Percentiles rank a stretch among this genome's conserved stretches.
Conservation (phyloP, 2,888 invertebrate genomes). For the Agrochola lota region DNA sequence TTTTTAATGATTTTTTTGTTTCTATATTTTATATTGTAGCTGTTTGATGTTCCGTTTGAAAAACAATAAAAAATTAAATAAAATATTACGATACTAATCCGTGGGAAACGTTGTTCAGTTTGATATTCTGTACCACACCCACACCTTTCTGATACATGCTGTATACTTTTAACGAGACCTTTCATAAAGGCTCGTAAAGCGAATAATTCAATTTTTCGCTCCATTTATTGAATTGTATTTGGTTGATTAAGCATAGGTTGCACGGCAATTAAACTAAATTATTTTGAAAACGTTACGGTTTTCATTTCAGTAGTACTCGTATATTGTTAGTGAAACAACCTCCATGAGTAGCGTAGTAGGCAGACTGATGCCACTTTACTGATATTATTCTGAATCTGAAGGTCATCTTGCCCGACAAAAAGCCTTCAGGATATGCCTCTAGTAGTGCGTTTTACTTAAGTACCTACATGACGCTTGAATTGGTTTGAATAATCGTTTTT, state of each 20-base stretch:
- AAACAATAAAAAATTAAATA: no score
- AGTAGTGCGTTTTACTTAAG: neutral
- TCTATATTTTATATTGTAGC: no score
- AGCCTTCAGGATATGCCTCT: neutral
- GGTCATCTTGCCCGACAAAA: neutral
- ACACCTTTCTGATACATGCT: neutral
- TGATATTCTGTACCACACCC: neutral
- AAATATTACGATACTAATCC: no score
- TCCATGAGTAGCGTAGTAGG: neutral
- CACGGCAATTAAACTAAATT: neutral
- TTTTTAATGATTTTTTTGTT: no score
- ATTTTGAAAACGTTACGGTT: constrained; percentile 5
- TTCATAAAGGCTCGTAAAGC: neutral
- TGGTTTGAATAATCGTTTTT: neutral
- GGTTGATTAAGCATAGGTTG: constrained; percentile 1
- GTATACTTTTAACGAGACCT: neutral
- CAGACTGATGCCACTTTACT: no score
- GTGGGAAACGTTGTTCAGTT: no score
- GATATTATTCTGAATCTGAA: neutral
- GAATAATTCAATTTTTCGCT: constrained; percentile 23
- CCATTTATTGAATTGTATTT: constrained; percentile 11
- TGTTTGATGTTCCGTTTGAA: no score
- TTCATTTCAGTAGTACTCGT: neutral
- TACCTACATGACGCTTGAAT: no score
- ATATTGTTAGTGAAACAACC: neutral